A percentile compares a stretch with the other conserved stretches of the same genome.
These are phyloP conservation scores for Drosophila sproati DNA, from an alignment of 1,140 invertebrate species.

Conservation along the genomic window DNA sequence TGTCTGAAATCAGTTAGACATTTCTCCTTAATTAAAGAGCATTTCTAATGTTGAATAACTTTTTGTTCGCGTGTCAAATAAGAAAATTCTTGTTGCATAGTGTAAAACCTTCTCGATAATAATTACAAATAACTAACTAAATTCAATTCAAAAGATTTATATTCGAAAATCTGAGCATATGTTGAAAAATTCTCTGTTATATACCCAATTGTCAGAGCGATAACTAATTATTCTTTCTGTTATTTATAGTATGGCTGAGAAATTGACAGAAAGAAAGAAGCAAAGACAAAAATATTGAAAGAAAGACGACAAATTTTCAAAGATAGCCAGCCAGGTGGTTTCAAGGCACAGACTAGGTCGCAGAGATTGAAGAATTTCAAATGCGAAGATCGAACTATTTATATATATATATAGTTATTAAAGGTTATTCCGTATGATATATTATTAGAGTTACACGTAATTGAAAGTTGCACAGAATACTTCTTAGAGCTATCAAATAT, in stretches of 20 bases:
- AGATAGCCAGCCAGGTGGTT: conserved; percentile 8
- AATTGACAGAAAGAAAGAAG: background rate
- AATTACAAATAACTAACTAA: too few species aligned
- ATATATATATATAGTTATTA: background rate
- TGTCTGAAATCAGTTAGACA: too few species aligned
- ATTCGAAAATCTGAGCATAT: too few species aligned
- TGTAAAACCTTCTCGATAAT: too few species aligned
- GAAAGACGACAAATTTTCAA: conserved; percentile 4
- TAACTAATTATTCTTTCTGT: conserved; percentile 7
- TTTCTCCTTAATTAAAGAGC: too few species aligned
- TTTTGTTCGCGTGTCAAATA: too few species aligned
- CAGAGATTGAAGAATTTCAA: background rate
- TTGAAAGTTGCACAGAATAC: too few species aligned
- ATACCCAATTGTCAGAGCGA: background rate
- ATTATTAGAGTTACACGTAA: too few species aligned
- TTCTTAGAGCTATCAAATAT: too few species aligned
- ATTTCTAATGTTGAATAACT: too few species aligned
- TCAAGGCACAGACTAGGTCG: conserved; percentile 11
- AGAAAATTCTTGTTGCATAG: too few species aligned
- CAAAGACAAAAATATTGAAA: conserved; percentile 1
- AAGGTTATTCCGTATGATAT: background rate
- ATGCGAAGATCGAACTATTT: background rate
- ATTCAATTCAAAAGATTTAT: too few species aligned
- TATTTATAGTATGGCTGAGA: conserved; percentile 11
- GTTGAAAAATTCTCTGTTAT: background rate